These are phyloP conservation scores for Diplodus puntazzo DNA, from an alignment of 2,797 vertebrate species.

Conservation along the genomic window DNA sequence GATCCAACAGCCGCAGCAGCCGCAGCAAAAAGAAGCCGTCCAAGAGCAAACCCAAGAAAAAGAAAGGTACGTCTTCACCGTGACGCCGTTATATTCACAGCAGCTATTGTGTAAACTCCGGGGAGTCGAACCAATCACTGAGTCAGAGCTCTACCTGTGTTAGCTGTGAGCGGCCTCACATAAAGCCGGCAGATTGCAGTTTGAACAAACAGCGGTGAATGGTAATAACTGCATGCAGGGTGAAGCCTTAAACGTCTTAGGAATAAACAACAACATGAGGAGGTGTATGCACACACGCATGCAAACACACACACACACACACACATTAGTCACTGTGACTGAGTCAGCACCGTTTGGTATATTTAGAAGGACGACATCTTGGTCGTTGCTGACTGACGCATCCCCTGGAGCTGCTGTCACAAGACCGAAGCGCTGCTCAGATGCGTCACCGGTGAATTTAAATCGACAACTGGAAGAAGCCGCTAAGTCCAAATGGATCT, in stretches of 20 bases:
- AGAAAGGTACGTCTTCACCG: slow-evolving; percentile 74
- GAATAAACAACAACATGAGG: slow-evolving; percentile 25
- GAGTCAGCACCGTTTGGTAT: slow-evolving; percentile 55
- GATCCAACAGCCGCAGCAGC: slow-evolving; percentile 95
- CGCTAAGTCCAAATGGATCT: neutral
- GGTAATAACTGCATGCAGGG: slow-evolving; percentile 7
- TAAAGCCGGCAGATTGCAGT: neutral
- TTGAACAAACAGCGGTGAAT: slow-evolving; percentile 1
- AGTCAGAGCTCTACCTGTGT: neutral
- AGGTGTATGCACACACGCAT: neutral
- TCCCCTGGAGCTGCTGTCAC: slow-evolving; percentile 27
- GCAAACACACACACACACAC: neutral
- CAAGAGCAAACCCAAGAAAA: slow-evolving; percentile 94
- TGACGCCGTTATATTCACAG: neutral
- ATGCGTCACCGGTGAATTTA: neutral
- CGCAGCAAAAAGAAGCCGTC: slow-evolving; percentile 92
- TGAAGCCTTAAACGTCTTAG: neutral
- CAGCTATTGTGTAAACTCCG: neutral
- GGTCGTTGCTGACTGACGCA: slow-evolving; percentile 17
- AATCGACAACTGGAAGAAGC: neutral
- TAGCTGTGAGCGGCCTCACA: neutral
- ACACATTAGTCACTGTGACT: slow-evolving; percentile 43
- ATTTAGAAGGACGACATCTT: slow-evolving; percentile 55
- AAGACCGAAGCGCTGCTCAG: neutral
- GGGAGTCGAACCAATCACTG: neutral